Base-by-base conservation (phyloP, 2,113 vertebrate genomes). In the Oreotragus oreotragus region DNA sequence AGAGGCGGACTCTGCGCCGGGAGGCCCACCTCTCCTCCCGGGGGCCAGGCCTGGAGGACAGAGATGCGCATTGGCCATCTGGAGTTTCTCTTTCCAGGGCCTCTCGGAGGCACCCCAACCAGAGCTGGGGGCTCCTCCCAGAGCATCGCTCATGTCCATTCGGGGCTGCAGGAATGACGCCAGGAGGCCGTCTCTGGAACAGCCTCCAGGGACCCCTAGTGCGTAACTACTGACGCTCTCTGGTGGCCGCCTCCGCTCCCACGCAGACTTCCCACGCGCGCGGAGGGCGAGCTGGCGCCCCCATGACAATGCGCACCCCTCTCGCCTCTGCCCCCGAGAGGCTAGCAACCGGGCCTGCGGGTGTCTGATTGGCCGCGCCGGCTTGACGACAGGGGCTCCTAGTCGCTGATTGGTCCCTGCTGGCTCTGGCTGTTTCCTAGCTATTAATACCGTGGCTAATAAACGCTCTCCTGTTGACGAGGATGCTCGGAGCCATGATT, bases 301-400 rank as follows among this genome's bases (percentile, higher is more conserved):
- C 95, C 96, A 2, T 33, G 86, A 90, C 97, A 90, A 85, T 9
- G 88, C 43, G 64, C 39, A 28, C 94, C 96, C 94, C 97, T 97
- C 27, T 97, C 21, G 88, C 81, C 92, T 97, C 97, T 97, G 97
- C 95, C 97, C 96, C 90, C 12, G 79, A 45, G 91, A 95, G 97
- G 97, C 94, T 97, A 98, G 98, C 97, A 98, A 98, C 98, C 53
- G 28, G 85, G 95, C 76, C 95, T 97, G 96, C 60, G n/a, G 36
- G 64, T 76, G 60, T 70, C 85, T 97, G 97, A 98, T 98, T 98
- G 98, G 98, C 83, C 77, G 47, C 30, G 57, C 90, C 3, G 55
- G 90, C 98, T 15, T 98, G 98, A 95, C 97, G 94, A 97, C 95
- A 96, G 97, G 97, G 96, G 55, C 90, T 97, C 45, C 97, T 95